A percentile compares a stretch with the other conserved stretches of the same genome.
phyloP scores from a whole-genome alignment of 2,888 invertebrate species.

The Dryomyza anilis region DNA sequence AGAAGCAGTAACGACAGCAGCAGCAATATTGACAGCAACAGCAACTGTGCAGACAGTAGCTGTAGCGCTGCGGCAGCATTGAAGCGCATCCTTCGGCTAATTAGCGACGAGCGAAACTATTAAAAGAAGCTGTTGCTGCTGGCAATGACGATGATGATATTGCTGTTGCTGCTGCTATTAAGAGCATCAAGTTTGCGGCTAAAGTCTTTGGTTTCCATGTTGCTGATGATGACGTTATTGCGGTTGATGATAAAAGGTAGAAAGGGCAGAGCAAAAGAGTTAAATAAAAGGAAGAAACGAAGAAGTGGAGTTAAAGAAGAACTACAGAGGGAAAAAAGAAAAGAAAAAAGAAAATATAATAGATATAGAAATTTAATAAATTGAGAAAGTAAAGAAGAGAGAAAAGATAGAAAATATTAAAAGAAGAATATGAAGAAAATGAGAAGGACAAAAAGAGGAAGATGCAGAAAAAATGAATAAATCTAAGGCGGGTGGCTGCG shows the following conservation, averaged over 20 bases:
- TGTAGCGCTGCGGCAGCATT: conserved; percentile 7
- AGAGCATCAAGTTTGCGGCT: not conserved
- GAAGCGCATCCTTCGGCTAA: conserved; percentile 33
- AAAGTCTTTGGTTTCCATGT: not conserved
- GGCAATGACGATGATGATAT: conserved; percentile 27
- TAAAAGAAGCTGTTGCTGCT: conserved; percentile 21
- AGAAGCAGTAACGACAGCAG: not conserved
- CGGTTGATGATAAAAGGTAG: not conserved
- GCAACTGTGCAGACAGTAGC: not conserved
- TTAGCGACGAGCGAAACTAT: conserved; percentile 33
- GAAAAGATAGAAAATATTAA: no score
- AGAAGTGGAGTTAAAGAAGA: not conserved
- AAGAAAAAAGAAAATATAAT: not conserved
- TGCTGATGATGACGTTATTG: conserved; percentile 6
- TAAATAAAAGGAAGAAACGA: not conserved
- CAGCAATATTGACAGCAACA: not conserved
- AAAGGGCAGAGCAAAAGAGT: not conserved
- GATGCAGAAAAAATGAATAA: no score
- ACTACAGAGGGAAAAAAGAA: not conserved
- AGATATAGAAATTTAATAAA: not conserved
- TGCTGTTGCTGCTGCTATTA: not conserved
- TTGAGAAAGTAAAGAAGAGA: no score
- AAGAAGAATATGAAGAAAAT: no score
- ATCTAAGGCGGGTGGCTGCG: no score
- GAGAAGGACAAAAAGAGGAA: no score